A percentile compares a stretch with the other conserved stretches of the same genome.
Conservation (phyloP, 2,113 vertebrate genomes). For the Diglossa brunneiventris region DNA sequence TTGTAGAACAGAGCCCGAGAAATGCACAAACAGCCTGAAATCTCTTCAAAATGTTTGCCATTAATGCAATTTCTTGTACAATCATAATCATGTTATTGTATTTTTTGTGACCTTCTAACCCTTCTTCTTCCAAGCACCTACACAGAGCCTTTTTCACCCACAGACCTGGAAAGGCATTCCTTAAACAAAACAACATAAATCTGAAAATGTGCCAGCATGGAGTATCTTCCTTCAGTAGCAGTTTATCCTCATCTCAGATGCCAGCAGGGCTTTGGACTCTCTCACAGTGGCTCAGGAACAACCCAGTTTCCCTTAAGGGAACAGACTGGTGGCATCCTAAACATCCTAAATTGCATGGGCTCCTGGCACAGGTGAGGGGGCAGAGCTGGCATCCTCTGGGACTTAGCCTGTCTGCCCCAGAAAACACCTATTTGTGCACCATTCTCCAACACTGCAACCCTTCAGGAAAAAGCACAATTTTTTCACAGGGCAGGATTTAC, state of each 20-base stretch:
- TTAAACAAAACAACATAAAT: background rate
- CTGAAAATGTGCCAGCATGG: background rate
- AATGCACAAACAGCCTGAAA: background rate
- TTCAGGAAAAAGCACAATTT: background rate
- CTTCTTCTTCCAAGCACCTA: background rate
- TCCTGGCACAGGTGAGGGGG: background rate
- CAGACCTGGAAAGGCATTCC: background rate
- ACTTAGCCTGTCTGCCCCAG: no score
- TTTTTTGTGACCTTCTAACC: background rate
- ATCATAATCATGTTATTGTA: fast-evolving
- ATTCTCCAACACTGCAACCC: background rate
- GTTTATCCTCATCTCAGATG: background rate
- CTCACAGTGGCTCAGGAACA: background rate
- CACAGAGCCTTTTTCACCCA: background rate
- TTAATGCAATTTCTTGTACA: background rate
- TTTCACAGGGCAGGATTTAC: background rate
- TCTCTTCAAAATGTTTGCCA: background rate
- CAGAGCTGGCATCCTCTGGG: background rate
- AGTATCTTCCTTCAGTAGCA: background rate
- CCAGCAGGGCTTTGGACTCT: background rate
- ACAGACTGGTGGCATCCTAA: background rate
- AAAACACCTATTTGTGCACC: background rate
- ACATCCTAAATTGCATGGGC: background rate
- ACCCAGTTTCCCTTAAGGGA: background rate
- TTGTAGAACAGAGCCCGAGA: background rate